A percentile compares a stretch with the other conserved stretches of the same genome.
Conservation (phyloP, 1,140 invertebrate species). For the Ptiloglossa arizonensis region DNA sequence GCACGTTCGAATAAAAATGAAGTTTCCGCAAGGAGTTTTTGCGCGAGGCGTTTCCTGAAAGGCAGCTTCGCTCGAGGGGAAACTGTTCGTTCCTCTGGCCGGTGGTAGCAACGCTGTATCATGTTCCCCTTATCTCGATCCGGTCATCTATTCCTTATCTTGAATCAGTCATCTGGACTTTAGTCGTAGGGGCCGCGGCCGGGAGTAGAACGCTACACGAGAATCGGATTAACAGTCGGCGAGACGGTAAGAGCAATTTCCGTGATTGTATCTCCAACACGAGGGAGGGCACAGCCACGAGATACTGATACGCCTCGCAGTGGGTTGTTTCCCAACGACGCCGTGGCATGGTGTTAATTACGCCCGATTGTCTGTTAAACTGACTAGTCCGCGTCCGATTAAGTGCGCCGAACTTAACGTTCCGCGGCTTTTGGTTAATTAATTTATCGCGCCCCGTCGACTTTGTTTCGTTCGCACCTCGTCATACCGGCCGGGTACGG, state of each 20-base stretch:
- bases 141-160: slow-evolving; percentile 62
- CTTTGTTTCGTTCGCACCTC: neutral
- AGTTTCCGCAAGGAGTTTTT: neutral
- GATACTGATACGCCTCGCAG: slow-evolving; percentile 46
- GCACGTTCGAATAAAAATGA: neutral
- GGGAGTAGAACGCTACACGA: slow-evolving; percentile 39
- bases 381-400: slow-evolving; percentile 42
- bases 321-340: slow-evolving; percentile 36
- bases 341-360: slow-evolving; percentile 56
- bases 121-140: slow-evolving; percentile 38
- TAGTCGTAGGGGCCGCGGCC: slow-evolving; percentile 22
- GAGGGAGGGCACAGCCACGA: slow-evolving; percentile 18
- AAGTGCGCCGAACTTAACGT: slow-evolving; percentile 33
- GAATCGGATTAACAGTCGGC: slow-evolving; percentile 69
- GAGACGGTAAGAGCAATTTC: slow-evolving; percentile 71
- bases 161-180: slow-evolving; percentile 55
- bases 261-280: slow-evolving; percentile 63
- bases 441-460: slow-evolving; percentile 27
- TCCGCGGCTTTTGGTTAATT: slow-evolving; percentile 32
- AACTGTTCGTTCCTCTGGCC: neutral
- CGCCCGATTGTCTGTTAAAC: slow-evolving; percentile 58
- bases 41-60: neutral
- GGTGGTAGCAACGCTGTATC: slow-evolving; percentile 14
- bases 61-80: no score
- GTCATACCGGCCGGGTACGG: no score